Percentiles rank a stretch among this genome's conserved stretches.
phyloP scores from a whole-genome alignment of 2,113 vertebrate genomes.

The Hylia prasina region DNA sequence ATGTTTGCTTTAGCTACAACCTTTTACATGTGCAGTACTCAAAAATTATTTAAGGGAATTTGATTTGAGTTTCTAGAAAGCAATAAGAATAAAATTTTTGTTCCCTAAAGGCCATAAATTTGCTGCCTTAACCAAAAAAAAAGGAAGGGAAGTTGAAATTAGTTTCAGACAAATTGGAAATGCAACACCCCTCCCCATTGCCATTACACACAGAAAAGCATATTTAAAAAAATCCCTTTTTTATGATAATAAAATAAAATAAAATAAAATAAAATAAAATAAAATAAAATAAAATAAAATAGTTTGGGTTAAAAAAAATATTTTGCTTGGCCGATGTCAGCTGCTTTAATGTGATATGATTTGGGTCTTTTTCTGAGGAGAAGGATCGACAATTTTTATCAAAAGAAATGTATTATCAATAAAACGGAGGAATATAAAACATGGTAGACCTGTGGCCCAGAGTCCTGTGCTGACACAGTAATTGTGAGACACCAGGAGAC shows the following conservation, averaged over 20 bases:
- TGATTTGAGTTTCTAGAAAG: not conserved
- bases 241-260: not conserved
- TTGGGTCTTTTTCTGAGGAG: not conserved
- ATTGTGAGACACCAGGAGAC: not conserved
- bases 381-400: not conserved
- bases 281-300: not conserved
- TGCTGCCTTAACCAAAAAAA: not conserved
- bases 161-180: not conserved
- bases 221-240: fast-evolving
- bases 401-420: not conserved
- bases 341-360: not conserved
- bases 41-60: not conserved
- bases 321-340: not conserved
- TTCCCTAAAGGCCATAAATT: not conserved
- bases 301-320: not conserved
- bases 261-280: not conserved
- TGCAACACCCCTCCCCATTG: fast-evolving
- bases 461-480: not conserved
- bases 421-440: not conserved
- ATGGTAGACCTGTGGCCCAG: fast-evolving
- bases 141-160: not conserved
- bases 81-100: fast-evolving
- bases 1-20: not conserved
- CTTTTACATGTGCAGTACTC: not conserved
- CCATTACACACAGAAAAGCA: fast-evolving